Evolutionary conservation across 2,113 vertebrate species (phyloP), one percentile per base, ranked within the genome.

Genomic region (Limanda limanda): DNA sequence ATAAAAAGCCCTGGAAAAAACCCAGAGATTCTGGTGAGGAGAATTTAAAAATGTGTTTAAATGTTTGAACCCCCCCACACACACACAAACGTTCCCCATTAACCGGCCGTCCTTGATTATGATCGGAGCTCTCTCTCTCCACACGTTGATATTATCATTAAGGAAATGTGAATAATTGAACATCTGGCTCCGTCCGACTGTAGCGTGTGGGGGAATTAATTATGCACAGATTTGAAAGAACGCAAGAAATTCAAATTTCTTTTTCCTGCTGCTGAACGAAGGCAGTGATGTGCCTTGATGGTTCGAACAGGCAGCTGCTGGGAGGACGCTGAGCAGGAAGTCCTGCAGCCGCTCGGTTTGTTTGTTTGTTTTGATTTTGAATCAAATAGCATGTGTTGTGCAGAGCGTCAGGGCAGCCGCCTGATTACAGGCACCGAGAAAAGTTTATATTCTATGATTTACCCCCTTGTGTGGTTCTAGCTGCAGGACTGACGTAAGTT

Each of bases 91-190:
- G 3, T 2, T 60, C 58, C 75, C 70, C 78, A 81, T 84, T 85
- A 83, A 85, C 48, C 79, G 74, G 64, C 75, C 76, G 6, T 78
- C 37, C 78, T 67, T 91, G 84, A 90, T 90, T 89, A 71, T 75
- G 71, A 76, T 81, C 68, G 58, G 10, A 37, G 67, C 68, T 76
- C 76, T 69, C 67, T 69, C 67, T n/a, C 78, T 82, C 82, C 81
- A 81, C 84, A 89, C 79, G 2, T 72, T 81, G 76, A 79, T 84
- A 88, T 92, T 89, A 90, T 92, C 87, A 91, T 92, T 79, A 92
- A 88, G 88, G 71, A 92, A 90, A 91, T 72, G 70, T 35, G 78
- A 81, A 83, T 88, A 85, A 93, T 88, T 88, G 86, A 92, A 93
- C 92, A 94, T 92, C 92, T 93, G 93, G 91, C 72, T 80, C 52